Conservation (phyloP, 2,888 invertebrate species). For the Polia nebulosa region DNA sequence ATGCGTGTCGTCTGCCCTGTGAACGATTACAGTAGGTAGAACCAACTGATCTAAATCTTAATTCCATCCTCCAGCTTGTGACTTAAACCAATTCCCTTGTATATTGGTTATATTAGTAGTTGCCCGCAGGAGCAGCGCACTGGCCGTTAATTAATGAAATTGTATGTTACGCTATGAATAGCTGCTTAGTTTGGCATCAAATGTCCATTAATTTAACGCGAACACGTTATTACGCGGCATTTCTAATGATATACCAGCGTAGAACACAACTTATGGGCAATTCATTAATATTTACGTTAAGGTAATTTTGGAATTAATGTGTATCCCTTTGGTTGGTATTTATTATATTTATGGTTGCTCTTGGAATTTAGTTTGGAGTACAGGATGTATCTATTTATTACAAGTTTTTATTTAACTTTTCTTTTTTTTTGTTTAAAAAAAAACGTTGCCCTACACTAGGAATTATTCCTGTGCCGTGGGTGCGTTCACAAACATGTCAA, state of each 20-base stretch:
- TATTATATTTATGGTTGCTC: conserved; percentile 15
- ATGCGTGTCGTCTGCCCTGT: no score
- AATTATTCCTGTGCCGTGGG: no score
- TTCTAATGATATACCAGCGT: conserved; percentile 28
- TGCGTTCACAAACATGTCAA: no score
- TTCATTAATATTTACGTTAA: conserved; percentile 31
- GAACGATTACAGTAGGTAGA: no score
- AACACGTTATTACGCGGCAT: conserved; percentile 29
- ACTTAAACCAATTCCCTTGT: conserved; percentile 26
- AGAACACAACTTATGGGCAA: conserved; percentile 5
- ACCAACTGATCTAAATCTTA: background rate
- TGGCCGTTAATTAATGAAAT: conserved; percentile 73
- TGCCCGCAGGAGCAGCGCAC: conserved; percentile 58
- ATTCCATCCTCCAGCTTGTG: background rate
- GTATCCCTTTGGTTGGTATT: conserved; percentile 3
- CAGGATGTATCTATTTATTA: background rate
- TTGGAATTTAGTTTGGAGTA: background rate
- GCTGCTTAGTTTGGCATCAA: conserved; percentile 60
- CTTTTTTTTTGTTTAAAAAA: no score
- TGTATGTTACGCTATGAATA: conserved; percentile 63
- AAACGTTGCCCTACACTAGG: no score
- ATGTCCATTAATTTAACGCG: conserved; percentile 56
- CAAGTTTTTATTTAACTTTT: background rate
- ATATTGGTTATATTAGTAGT: conserved; percentile 64
- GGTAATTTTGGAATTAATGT: conserved; percentile 32